Evolutionary conservation across 2,113 vertebrate genomes (phyloP).

Genomic region (Platysternon megacephalum): DNA sequence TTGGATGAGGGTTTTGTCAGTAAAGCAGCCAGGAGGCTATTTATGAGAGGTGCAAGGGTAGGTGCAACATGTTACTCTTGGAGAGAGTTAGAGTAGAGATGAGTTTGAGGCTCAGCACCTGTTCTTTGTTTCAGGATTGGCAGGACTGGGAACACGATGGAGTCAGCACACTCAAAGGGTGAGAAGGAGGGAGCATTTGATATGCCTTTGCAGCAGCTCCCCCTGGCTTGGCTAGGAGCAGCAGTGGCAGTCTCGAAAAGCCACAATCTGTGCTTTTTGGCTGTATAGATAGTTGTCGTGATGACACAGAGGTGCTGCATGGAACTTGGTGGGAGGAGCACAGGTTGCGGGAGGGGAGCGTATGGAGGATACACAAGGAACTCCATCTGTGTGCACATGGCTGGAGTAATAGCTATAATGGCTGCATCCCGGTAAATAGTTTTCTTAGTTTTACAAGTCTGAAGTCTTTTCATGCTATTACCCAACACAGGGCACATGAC

Average conservation of each 20-base stretch:
- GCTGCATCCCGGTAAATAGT: not conserved
- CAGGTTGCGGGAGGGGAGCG: not conserved
- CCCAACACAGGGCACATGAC: not conserved
- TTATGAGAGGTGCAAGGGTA: not conserved
- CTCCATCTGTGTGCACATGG: not conserved
- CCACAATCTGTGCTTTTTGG: too few species aligned
- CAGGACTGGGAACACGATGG: not conserved
- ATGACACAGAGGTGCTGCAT: too few species aligned
- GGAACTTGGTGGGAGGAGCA: not conserved
- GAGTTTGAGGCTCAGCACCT: not conserved
- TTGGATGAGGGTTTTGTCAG: not conserved
- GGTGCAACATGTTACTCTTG: not conserved
- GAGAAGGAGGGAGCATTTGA: too few species aligned
- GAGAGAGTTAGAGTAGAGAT: not conserved
- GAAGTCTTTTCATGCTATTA: not conserved
- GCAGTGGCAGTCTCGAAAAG: too few species aligned
- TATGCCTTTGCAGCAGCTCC: too few species aligned
- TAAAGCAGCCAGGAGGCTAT: not conserved
- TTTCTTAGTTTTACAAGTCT: not conserved
- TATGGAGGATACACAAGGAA: not conserved
- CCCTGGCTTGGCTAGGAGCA: too few species aligned
- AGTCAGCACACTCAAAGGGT: not conserved
- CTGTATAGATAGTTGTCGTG: too few species aligned
- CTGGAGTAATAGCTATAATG: not conserved
- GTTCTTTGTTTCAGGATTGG: not conserved